These are phyloP conservation scores for Myrmophylax atrothorax DNA, from an alignment of 2,113 vertebrate species.

Conservation along the genomic window DNA sequence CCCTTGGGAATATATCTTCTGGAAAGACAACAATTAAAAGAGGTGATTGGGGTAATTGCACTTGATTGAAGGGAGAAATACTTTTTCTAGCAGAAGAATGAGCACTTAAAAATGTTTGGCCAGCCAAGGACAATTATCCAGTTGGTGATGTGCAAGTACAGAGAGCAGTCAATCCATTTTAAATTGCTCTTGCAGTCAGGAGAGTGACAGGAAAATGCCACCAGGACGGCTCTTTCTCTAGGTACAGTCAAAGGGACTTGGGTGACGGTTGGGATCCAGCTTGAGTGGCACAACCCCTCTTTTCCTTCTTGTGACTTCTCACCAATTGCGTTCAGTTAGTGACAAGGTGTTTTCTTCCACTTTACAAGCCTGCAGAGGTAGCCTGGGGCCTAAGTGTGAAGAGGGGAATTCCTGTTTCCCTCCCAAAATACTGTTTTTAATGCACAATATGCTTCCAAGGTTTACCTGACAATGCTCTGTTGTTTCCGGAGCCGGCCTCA, in stretches of 20 bases:
- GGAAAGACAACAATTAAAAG: constrained; percentile 26
- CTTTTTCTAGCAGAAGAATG: constrained; percentile 51
- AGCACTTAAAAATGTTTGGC: constrained; percentile 18
- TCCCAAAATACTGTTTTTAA: neutral
- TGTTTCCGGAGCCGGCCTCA: fast-evolving
- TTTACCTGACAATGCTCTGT: neutral
- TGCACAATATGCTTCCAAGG: neutral
- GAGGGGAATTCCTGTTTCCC: neutral
- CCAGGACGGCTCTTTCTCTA: neutral
- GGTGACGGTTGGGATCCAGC: fast-evolving
- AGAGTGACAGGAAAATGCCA: neutral
- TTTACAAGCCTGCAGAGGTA: neutral
- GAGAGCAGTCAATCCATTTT: neutral
- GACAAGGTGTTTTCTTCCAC: neutral
- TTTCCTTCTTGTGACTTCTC: neutral
- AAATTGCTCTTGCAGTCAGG: neutral
- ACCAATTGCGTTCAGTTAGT: neutral
- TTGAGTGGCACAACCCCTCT: neutral
- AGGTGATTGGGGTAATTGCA: neutral
- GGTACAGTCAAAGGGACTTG: neutral
- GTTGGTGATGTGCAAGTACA: neutral
- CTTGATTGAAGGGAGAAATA: constrained; percentile 25
- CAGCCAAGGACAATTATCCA: constrained; percentile 1
- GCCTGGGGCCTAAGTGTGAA: neutral
- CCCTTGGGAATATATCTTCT: neutral